Conservation (phyloP, 2,113 vertebrate species). For the Aythya baeri region DNA sequence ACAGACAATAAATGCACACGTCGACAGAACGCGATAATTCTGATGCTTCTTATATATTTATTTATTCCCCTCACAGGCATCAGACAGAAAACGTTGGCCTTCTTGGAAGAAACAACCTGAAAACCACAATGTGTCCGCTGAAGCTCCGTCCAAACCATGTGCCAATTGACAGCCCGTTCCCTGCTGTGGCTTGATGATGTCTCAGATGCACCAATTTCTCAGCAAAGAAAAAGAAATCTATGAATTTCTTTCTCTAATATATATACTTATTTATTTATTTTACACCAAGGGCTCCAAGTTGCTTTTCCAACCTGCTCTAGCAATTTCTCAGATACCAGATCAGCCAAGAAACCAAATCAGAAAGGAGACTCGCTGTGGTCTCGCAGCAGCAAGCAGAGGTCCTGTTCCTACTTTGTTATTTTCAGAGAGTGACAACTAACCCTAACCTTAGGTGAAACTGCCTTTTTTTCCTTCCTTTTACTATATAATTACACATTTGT, state of each 20-base stretch:
- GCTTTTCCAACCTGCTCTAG: neutral
- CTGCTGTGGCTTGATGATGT: rapidly evolving
- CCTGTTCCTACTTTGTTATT: neutral
- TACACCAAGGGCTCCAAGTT: neutral
- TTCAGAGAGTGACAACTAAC: neutral
- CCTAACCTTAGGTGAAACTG: neutral
- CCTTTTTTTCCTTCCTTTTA: neutral
- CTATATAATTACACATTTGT: neutral
- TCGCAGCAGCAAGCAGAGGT: neutral
- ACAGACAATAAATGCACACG: neutral
- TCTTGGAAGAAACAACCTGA: neutral
- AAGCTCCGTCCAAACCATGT: neutral
- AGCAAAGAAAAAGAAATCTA: neutral
- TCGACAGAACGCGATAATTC: neutral
- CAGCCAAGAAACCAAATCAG: neutral
- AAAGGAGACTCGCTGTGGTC: neutral
- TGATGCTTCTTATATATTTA: neutral
- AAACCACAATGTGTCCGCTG: neutral
- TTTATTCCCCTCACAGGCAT: neutral
- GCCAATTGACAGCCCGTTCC: neutral
- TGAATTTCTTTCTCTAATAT: neutral
- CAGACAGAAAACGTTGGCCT: neutral
- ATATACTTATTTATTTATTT: neutral
- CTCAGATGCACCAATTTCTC: neutral
- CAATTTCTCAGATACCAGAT: neutral